Conservation (phyloP, 1,140 invertebrate species). For the Delia radicum region DNA sequence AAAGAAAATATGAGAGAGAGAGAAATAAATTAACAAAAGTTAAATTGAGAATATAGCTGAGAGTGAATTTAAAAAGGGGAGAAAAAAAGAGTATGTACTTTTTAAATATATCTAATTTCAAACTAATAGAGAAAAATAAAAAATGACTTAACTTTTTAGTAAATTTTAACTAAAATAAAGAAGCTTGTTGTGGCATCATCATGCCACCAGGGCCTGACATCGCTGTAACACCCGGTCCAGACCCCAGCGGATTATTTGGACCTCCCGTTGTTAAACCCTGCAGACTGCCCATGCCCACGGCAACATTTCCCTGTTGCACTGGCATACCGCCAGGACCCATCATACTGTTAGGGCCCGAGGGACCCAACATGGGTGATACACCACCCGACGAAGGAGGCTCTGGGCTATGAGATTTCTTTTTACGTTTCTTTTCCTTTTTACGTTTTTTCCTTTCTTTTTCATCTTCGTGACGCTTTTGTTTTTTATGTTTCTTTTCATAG, state of each 20-base stretch:
- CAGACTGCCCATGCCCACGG: constrained; percentile 28
- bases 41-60: no score
- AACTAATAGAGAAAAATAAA: constrained; percentile 15
- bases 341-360: constrained; percentile 31
- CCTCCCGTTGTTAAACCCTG: constrained; percentile 27
- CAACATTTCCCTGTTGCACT: constrained; percentile 36
- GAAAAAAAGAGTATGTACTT: no score
- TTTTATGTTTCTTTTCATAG: constrained; percentile 95
- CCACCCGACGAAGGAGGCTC: constrained; percentile 66
- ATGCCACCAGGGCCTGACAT: constrained; percentile 31
- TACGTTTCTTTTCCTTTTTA: constrained; percentile 94
- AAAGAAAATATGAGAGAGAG: no score
- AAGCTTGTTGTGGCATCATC: constrained; percentile 31
- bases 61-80: no score
- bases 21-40: no score
- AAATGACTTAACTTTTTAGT: constrained; percentile 19
- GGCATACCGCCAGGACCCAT: constrained; percentile 42
- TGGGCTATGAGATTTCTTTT: constrained; percentile 91
- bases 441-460: constrained; percentile 92
- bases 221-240: neutral
- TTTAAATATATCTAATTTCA: no score
- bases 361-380: constrained; percentile 22
- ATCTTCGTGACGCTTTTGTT: constrained; percentile 90
- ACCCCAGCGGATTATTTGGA: constrained; percentile 3
- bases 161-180: constrained; percentile 27